A percentile compares a stretch with the other conserved stretches of the same genome.
Evolutionary conservation across 2,888 invertebrate species (phyloP).

Genomic region (Caenorhabditis sp.): DNA sequence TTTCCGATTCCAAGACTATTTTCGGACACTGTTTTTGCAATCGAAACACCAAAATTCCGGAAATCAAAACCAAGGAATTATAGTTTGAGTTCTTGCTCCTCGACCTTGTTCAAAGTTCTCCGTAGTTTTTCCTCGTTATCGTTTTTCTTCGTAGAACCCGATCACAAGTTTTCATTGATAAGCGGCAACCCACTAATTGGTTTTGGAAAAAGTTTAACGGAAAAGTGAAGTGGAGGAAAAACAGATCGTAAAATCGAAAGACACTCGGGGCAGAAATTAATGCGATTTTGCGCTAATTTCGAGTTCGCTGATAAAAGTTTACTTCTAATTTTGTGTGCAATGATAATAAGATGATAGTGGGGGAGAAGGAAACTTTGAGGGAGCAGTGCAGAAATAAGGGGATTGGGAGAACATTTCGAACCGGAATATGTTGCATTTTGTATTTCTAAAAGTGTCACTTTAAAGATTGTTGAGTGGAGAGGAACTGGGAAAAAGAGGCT

Average conservation of each 20-base stretch:
- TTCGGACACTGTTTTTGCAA: conserved; percentile 9
- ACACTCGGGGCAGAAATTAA: conserved; percentile 28
- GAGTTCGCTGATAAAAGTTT: conserved; percentile 11
- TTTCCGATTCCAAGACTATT: not conserved
- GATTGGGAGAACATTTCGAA: conserved; percentile 12
- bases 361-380: conserved; percentile 1
- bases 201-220: conserved; percentile 24
- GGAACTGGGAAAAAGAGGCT: not conserved
- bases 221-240: not conserved
- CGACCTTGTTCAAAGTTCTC: conserved; percentile 15
- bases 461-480: not conserved
- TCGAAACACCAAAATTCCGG: conserved; percentile 4
- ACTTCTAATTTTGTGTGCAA: not conserved
- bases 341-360: conserved; percentile 21
- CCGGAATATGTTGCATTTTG: conserved; percentile 5
- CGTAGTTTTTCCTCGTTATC: conserved; percentile 22
- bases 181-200: conserved; percentile 10
- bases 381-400: conserved; percentile 4
- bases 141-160: not conserved
- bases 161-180: conserved; percentile 36
- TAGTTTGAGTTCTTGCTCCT: conserved; percentile 1
- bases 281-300: conserved; percentile 46
- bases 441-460: too few relatives aligned
- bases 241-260: conserved; percentile 24
- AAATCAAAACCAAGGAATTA: conserved; percentile 1